Evolutionary conservation across 2,797 vertebrate species (phyloP).

Genomic region (Leontocebus nigricollis): DNA sequence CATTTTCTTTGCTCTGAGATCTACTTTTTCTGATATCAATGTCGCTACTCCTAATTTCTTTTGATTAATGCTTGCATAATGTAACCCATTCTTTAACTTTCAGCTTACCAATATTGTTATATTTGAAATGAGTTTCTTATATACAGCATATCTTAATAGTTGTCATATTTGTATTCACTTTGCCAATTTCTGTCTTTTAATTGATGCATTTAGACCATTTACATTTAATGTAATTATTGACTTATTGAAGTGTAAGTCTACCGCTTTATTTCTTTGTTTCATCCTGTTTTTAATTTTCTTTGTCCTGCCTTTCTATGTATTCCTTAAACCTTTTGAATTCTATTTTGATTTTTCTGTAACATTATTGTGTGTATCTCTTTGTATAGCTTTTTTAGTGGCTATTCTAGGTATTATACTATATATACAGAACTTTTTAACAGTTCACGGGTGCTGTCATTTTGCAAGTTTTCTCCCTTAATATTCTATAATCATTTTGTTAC

Average conservation of each 20-base stretch:
- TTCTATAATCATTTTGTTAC: background rate
- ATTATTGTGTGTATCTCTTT: background rate
- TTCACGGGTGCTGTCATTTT: background rate
- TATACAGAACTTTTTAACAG: background rate
- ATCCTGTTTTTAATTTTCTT: background rate
- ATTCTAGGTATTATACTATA: background rate
- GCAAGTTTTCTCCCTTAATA: background rate
- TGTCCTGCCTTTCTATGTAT: background rate
- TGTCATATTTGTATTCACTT: background rate
- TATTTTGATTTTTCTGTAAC: background rate
- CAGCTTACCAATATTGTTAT: background rate
- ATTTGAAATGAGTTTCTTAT: conserved; percentile 30
- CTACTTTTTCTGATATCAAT: background rate
- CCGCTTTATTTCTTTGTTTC: background rate
- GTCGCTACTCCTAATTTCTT: background rate
- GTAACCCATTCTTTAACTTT: conserved; percentile 9
- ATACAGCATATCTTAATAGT: background rate
- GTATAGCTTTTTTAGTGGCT: background rate
- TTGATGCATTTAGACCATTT: background rate
- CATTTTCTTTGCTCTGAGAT: conserved; percentile 19
- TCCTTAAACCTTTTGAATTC: conserved; percentile 7
- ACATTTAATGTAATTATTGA: background rate
- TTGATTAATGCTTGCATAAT: background rate
- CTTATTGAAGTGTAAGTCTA: background rate
- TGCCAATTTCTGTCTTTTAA: background rate